phyloP scores from a whole-genome alignment of 2,797 vertebrate genomes.

The Columba guinea region DNA sequence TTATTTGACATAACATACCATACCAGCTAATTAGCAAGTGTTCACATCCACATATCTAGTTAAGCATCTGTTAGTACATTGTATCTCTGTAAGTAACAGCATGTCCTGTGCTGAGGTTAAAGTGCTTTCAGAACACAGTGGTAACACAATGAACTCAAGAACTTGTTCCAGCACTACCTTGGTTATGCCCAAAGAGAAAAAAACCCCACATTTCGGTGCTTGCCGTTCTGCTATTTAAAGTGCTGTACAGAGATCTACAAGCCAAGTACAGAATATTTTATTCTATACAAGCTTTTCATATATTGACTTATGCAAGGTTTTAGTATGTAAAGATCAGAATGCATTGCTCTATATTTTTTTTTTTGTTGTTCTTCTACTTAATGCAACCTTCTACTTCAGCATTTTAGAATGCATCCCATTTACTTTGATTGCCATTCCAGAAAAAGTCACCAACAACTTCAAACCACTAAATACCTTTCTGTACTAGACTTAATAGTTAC shows the following conservation, averaged over 20 bases:
- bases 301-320: not conserved
- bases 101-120: not conserved
- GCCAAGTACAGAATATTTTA: not conserved
- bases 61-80: fast-evolving
- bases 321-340: not conserved
- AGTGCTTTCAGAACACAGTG: not conserved
- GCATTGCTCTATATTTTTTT: not conserved
- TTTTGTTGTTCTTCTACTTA: not conserved
- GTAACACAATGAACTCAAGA: not conserved
- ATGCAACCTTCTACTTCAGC: not conserved
- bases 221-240: not conserved
- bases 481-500: not conserved
- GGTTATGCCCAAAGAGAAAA: not conserved
- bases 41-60: not conserved
- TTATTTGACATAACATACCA: not conserved
- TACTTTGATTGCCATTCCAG: not conserved
- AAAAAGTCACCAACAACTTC: not conserved
- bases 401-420: conserved; percentile 9
- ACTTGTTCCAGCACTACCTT: not conserved
- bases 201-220: not conserved
- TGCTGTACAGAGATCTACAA: not conserved
- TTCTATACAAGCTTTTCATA: not conserved
- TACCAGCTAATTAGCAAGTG: not conserved
- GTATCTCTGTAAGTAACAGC: not conserved
- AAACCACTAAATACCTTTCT: conserved; percentile 11